Percentiles rank a stretch among this genome's conserved stretches.
Evolutionary conservation across 2,113 vertebrate genomes (phyloP).

Genomic region (Rutilus rutilus): DNA sequence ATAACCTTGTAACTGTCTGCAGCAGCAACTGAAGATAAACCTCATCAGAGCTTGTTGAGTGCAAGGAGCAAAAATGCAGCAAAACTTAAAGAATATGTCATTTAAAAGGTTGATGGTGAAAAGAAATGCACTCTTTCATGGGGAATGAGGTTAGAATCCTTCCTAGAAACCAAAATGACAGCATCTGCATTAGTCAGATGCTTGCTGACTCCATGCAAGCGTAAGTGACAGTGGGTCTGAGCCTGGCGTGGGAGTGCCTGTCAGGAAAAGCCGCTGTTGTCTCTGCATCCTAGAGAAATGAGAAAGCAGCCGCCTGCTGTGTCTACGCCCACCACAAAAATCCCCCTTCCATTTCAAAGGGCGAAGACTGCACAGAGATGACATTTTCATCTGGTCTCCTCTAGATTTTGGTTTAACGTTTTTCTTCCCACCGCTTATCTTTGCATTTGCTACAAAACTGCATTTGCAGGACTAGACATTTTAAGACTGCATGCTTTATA

Average conservation of each 20-base stretch:
- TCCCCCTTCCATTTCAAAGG: constrained; percentile 65
- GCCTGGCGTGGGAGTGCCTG: constrained; percentile 64
- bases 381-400: constrained; percentile 63
- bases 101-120: neutral
- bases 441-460: neutral
- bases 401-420: constrained; percentile 57
- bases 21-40: constrained; percentile 9
- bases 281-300: constrained; percentile 65
- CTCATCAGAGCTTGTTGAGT: neutral
- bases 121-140: neutral
- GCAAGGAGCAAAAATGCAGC: neutral
- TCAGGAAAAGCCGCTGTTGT: constrained; percentile 63
- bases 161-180: constrained; percentile 37
- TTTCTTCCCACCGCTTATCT: constrained; percentile 47
- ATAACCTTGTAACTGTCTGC: neutral
- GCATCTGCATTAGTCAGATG: constrained; percentile 53
- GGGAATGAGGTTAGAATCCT: constrained; percentile 3
- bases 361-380: constrained; percentile 56
- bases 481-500: neutral
- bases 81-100: neutral
- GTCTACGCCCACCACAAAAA: constrained; percentile 64
- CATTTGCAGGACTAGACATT: neutral
- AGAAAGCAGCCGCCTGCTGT: constrained; percentile 63
- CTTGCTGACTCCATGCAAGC: constrained; percentile 47
- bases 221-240: constrained; percentile 58